Evolutionary conservation across 1,140 invertebrate species (phyloP), one percentile per base, ranked within the genome.

Genomic region (Mycetomoellerius zeteki): DNA sequence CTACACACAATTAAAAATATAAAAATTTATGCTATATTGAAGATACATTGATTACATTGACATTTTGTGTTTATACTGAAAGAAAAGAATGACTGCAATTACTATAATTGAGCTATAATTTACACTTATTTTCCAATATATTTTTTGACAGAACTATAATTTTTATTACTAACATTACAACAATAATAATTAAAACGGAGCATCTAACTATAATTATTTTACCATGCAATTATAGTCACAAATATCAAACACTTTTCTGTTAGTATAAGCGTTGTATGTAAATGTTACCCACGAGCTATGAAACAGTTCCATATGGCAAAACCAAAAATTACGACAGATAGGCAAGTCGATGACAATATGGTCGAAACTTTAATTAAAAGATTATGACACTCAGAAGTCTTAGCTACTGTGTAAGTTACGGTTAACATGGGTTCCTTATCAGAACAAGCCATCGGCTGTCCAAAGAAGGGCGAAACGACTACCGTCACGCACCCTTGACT

Each of bases 401-500:
- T 30, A 1, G 27, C 43, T 14, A 84, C 47, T 84, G 54, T 80
- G 47, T 21, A 72, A 82, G 19, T 33, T 47, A 43, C 19, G 62
- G 12, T 52, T 47, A 27, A 58, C 47, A 47, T 54, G 24, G 24
- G 27, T 50, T 72, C 33, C 24, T 52, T 47, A 81, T 71, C 62
- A 54, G 8, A 7, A 80, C 30, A 43, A 33, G 47, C 37, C 43
- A 73, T 47, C 52, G 24, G 27, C 60, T 72, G 67, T 60, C 67
- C 24, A 33, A 14, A 73, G 67, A 82, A 73, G 69, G 24, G 21
- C 52, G 54, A 81, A 24, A 73, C 67, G 33, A 72, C 33, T 73
- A 10, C 54, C 54, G 80, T 75, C 19, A 84, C 69, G 69, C 80
- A 84, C 56, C 58, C 80, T 84, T 75, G 80, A 75, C 80, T 84